These are phyloP conservation scores for Murina feae DNA, from an alignment of 2,113 vertebrate genomes.

Conservation along the genomic window DNA sequence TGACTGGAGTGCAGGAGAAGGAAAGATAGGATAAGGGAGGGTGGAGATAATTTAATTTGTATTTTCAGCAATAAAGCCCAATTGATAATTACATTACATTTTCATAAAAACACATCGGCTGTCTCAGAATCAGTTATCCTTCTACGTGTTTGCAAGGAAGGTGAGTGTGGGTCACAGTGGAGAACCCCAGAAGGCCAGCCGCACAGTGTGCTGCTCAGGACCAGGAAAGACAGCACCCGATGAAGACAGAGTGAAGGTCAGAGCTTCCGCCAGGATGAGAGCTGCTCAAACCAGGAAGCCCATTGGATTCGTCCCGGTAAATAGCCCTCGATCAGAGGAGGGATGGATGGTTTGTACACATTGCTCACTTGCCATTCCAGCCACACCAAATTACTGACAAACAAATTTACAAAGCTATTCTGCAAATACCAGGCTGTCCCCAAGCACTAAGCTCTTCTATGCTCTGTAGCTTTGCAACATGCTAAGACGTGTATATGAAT, in stretches of 20 bases:
- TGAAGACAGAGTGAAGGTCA: neutral
- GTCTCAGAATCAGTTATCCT: neutral
- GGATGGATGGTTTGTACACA: too few relatives aligned
- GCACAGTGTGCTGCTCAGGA: neutral
- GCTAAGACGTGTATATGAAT: neutral
- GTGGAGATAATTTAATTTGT: neutral
- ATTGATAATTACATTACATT: conserved; percentile 7
- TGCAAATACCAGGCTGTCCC: neutral
- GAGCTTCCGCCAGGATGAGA: neutral
- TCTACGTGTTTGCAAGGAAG: neutral
- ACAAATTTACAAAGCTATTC: neutral
- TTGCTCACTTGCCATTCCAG: neutral
- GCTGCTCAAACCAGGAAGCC: neutral
- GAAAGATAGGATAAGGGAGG: neutral
- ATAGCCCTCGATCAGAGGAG: neutral
- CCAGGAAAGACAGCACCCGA: neutral
- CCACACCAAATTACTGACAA: neutral
- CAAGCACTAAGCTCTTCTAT: neutral
- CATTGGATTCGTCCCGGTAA: neutral
- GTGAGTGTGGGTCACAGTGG: neutral
- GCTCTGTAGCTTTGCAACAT: neutral
- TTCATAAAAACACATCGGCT: neutral
- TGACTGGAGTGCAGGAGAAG: neutral
- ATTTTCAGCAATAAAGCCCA: conserved; percentile 2
- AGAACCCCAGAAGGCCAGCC: neutral